phyloP scores from a whole-genome alignment of 2,113 vertebrate species.

The Corynorhinus townsendii region DNA sequence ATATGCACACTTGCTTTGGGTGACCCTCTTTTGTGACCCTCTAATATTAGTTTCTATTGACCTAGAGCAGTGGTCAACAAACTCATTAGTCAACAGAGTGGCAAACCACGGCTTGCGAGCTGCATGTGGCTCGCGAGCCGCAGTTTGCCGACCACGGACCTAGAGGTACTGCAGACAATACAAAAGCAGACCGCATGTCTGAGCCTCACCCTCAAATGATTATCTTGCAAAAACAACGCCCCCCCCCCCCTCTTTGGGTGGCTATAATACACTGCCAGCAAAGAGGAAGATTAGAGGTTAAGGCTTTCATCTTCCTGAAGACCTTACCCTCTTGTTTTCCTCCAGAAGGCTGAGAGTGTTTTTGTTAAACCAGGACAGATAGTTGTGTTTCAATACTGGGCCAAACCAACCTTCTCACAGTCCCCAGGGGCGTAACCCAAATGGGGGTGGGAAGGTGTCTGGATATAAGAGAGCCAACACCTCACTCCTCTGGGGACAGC shows the following conservation, averaged over 20 bases:
- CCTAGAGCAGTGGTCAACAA: too few species aligned
- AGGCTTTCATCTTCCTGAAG: not conserved
- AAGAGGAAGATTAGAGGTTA: not conserved
- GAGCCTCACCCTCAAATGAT: not conserved
- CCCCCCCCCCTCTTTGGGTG: not conserved
- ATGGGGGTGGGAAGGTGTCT: not conserved
- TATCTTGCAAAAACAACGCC: not conserved
- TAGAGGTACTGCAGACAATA: not conserved
- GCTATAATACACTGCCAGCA: not conserved
- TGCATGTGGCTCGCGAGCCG: too few species aligned
- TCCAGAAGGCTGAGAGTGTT: not conserved
- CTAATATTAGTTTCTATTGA: not conserved
- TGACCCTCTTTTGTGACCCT: not conserved
- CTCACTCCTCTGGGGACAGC: not conserved
- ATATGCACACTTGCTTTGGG: not conserved
- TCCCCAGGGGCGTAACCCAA: not conserved
- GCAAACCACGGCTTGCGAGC: too few species aligned
- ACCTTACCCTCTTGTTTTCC: not conserved
- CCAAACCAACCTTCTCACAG: not conserved
- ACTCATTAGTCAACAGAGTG: too few species aligned
- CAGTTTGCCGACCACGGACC: not conserved
- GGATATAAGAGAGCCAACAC: not conserved
- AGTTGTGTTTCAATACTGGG: not conserved
- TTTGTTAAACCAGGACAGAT: not conserved
- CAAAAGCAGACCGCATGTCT: not conserved